Evolutionary conservation across 37 sponge, comb jelly and placozoan species (phyloP).

Genomic region (Chondrilla cf. caribensis): DNA sequence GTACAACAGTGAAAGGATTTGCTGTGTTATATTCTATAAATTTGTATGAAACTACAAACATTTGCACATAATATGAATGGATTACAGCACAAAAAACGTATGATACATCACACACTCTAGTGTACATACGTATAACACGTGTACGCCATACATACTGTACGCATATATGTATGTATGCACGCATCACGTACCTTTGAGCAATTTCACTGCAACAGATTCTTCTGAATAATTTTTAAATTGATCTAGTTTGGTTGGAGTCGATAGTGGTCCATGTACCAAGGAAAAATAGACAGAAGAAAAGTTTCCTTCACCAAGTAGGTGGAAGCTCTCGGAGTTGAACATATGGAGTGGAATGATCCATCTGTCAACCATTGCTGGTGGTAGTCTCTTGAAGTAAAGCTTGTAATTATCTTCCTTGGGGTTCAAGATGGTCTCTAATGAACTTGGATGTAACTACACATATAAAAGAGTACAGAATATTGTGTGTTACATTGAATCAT

Average conservation of each 20-base stretch:
- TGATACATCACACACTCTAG: not conserved
- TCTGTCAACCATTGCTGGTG: slow-evolving; percentile 1
- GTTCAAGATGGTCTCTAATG: not conserved
- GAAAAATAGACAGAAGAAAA: slow-evolving; percentile 16
- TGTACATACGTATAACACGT: too few relatives aligned
- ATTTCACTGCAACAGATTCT: slow-evolving; percentile 1
- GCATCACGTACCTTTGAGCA: slow-evolving; percentile 7
- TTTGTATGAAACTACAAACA: too few relatives aligned
- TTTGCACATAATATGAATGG: too few relatives aligned
- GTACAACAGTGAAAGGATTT: too few relatives aligned
- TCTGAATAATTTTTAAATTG: slow-evolving; percentile 3
- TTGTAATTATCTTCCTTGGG: not conserved
- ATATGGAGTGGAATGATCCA: slow-evolving; percentile 18
- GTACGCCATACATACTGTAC: too few relatives aligned
- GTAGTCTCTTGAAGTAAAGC: not conserved
- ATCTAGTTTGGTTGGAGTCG: slow-evolving; percentile 19
- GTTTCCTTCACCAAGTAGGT: slow-evolving; percentile 11
- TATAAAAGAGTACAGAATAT: not conserved
- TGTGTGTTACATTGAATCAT: not conserved
- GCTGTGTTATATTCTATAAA: too few relatives aligned
- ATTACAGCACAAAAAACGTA: not conserved
- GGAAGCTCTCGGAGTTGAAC: slow-evolving; percentile 3
- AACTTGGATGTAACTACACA: too few relatives aligned
- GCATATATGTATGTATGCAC: too few relatives aligned
- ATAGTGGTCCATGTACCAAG: not conserved